Evolutionary conservation across 2,888 invertebrate genomes (phyloP), one percentile per base, ranked within the genome.

Genomic region (Steromphala cineraria): DNA sequence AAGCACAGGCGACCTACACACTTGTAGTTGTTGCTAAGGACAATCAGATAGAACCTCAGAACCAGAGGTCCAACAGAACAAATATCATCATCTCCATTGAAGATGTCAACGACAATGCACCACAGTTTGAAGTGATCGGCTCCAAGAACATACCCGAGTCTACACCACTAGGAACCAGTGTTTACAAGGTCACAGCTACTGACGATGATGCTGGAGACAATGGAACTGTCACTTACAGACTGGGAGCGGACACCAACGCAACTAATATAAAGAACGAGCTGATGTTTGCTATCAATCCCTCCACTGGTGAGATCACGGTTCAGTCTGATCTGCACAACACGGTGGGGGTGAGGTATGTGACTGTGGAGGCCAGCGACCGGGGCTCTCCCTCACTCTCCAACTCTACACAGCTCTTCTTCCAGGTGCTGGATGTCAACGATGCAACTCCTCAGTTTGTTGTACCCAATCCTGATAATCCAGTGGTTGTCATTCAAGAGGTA

Each of bases 61-160:
- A 89, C 71, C 87, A 87, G 67, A 81, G 87, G 55, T 83, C 87
- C 24, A 96, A 96, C 78, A 88, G 89, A 28, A 88, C 87, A 17
- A 80, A 87, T 7, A 88, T 90, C 17, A 87, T 85, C 15, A 96
- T 98, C 0, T 96, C 96, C 0, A 93, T 98, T 36, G 94, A 97
- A 0, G 98, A 98, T 91, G 97, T 98, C 19, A 98, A 98, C 91
- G 98, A 98, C 91, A 98, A 98, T 89, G 97, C 96, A 88, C 98
- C 98, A 0, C 95, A 95, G 36, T 98, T 98, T 62, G 86, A 85
- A 21, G 84, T 82, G 0, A 78, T 85, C 1, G 85, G 85, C 10
- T 67, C 82, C 1, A 84, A 85, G 5, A 71, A 82, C n/a, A 84
- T 90, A 15, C 85, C 86, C 17, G 89, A 91, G 79, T 87, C 87